Evolutionary conservation across 2,888 invertebrate species (phyloP), one percentile per base, ranked within the genome.

Genomic region (Nipponacmea schrenckii): DNA sequence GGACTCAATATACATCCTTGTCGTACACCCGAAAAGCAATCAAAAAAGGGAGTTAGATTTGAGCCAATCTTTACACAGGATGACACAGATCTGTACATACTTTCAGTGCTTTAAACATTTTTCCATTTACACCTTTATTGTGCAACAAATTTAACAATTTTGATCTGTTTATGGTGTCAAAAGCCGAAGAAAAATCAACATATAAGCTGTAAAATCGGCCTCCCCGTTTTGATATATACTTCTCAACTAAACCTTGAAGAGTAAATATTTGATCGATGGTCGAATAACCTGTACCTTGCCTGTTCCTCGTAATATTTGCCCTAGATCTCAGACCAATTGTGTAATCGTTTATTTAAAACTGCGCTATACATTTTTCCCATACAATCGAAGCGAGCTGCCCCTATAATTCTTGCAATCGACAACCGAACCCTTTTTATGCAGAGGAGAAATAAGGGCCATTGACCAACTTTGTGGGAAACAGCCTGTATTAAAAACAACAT

Each of bases 311-410:
- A 8, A 50, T 50, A 50, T n/a, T 50, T 50, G n/a, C n/a, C n/a
- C n/a, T 50, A 10, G n/a, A 50, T n/a, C 17, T 68, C 62, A n/a
- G 20, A 46, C 67, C 67, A 73, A 5, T 3, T 17, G 15, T 39
- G 17, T 26, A 73, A 39, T 64, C 70, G 62, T 50, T 68, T 68
- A 68, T 73, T 73, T 56, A 70, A 31, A 17, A 71, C 62, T 14
- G 65, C n/a, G 15, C 67, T 73, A 70, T 70, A 73, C 14, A 73
- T 39, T 62, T 73, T 71, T 15, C 68, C 70, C 20, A 72, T 20
- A 50, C 63, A 63, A 48, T 64, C 62, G 10, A 73, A 73, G 62
- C 17, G 67, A 64, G 26, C 70, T 73, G 10, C 73, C 73, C 17
- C 73, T 62, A 48, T 70, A 73, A 67, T 73, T 69, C 7, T 24